Percentiles rank a stretch among this genome's conserved stretches.
Evolutionary conservation across 92 coral and sea anemone species (phyloP).

Genomic region (Palythoa grandiflora): DNA sequence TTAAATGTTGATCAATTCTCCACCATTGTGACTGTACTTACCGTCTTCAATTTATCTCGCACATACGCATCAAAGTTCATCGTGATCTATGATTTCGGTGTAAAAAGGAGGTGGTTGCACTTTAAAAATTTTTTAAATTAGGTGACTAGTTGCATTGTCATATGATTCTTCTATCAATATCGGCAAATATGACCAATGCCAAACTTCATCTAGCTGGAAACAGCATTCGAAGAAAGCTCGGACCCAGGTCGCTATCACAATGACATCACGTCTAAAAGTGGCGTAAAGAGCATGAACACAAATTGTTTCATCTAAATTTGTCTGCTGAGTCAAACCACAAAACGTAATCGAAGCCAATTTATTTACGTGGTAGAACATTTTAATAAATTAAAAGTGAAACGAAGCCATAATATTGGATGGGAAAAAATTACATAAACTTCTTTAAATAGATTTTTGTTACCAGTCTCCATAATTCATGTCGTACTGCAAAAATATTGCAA

Average conservation of each 20-base stretch:
- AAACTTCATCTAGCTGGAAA: neutral
- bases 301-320: neutral
- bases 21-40: slow-evolving; percentile 30
- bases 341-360: no score
- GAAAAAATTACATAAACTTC: no score
- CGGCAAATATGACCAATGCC: no score
- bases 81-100: neutral
- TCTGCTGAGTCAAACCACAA: no score
- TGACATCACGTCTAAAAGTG: slow-evolving; percentile 30
- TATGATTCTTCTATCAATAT: no score
- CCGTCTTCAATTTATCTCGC: slow-evolving; percentile 67
- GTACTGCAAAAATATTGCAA: no score
- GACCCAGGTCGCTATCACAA: slow-evolving; percentile 22
- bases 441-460: no score
- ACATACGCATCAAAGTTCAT: slow-evolving; percentile 67
- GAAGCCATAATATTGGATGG: no score
- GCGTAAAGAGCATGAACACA: neutral
- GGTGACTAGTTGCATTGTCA: slow-evolving; percentile 3
- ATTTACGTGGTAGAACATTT: no score
- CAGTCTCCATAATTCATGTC: no score
- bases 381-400: no score
- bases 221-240: slow-evolving; percentile 17
- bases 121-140: slow-evolving; percentile 10
- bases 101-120: neutral
- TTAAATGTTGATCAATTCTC: neutral